Base-by-base conservation (phyloP, 2,888 invertebrate species). In the Imbricaverruca yamaguchii region DNA sequence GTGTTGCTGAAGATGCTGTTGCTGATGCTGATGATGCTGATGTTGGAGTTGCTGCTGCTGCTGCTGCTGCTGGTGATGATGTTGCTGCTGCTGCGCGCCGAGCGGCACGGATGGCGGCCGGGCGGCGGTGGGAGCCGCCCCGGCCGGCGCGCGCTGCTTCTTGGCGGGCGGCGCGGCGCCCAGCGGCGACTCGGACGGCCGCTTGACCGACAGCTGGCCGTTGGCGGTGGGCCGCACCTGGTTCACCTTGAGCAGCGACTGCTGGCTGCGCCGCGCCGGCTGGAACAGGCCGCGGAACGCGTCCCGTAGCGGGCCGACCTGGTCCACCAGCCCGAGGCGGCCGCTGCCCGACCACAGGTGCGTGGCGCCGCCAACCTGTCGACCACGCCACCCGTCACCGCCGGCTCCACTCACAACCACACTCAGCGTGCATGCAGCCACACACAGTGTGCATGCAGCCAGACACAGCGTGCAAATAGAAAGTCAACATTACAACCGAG, bases 261-360 rank as follows among this genome's bases (percentile, higher is more conserved):
- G 79, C 56, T 59, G 57, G 79, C 79, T 57, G 57, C 74, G 74
- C 21, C 74, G 74, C 74, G 55, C 74, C 74, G 74, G 74, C 74
- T 74, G 74, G 55, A 74, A 74, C 21, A 74, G 13, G 74, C 74
- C 21, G 55, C 74, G 74, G 55, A 74, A 53, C 53, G 74, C 74
- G 53, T 18, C 74, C 13, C 74, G 74, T 55, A 74, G 74, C 55
- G 13, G 74, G 53, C 55, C 18, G 53, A 15, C 10, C 39, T 15
- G 13, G 74, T 74, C 74, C 74, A 74, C 74, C 55, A 74, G 74
- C 2, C 21, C 1, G 39, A 74, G 74, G 9, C 55, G 21, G 74
- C 74, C 74, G 55, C 74, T 55, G 18, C 74, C 53, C 12, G 21
- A 23, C 15, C 6, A n/a, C 53, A 74, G 74, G 74, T 55, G 55